Conservation (phyloP, 2,797 vertebrate species). For the Oophaga sylvatica region DNA sequence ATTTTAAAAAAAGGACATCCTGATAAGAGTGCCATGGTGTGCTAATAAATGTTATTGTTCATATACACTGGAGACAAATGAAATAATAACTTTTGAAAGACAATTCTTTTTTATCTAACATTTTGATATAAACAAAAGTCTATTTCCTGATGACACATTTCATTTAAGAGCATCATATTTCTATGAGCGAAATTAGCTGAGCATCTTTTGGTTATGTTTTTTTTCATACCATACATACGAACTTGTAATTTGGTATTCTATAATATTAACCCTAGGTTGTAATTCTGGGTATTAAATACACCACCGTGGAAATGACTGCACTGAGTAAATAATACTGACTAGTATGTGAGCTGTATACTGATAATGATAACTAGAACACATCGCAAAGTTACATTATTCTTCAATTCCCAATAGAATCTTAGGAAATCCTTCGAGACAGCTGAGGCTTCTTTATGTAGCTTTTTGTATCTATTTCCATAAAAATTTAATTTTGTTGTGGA, state of each 20-base stretch:
- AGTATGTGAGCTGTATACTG: background rate
- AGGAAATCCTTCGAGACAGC: slow-evolving; percentile 16
- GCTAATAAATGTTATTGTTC: too few relatives aligned
- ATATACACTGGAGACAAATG: too few relatives aligned
- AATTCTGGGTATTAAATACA: background rate
- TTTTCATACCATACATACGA: background rate
- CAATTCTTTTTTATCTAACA: too few relatives aligned
- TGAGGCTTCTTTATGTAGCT: background rate
- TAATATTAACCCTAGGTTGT: background rate
- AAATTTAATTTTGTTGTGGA: slow-evolving; percentile 22
- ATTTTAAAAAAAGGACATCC: too few relatives aligned
- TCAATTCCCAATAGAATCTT: background rate
- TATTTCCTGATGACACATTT: too few relatives aligned
- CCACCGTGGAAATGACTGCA: background rate
- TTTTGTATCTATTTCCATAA: slow-evolving; percentile 26
- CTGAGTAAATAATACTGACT: background rate
- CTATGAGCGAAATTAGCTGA: background rate
- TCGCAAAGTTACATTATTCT: background rate
- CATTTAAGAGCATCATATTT: too few relatives aligned
- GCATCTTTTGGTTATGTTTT: background rate
- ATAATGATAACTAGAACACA: background rate
- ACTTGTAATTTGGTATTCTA: background rate
- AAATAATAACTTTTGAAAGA: too few relatives aligned
- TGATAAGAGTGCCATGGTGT: too few relatives aligned
- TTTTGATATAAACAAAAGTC: too few relatives aligned